Evolutionary conservation across 1,140 invertebrate genomes (phyloP), one percentile per base, ranked within the genome.

Genomic region (Cheumatopsyche charites): DNA sequence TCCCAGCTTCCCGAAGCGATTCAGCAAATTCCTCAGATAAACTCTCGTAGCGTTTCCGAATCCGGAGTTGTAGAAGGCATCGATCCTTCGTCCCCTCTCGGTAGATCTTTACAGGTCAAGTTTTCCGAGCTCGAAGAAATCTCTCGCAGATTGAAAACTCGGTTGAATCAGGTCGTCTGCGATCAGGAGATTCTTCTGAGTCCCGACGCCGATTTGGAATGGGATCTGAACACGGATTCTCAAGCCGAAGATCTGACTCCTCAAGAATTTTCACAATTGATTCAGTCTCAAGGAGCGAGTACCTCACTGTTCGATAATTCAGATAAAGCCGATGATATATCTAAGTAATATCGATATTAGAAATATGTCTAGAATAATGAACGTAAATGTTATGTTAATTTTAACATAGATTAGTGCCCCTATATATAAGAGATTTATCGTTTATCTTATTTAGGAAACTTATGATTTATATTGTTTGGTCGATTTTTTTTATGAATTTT

Each of bases 101-200:
- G 83, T 1, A 79, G 82, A 9, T 84, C 83, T 0, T 82, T 85
- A 26, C 78, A 82, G 76, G 82, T 83, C 69, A 85, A 85, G 72
- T 85, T 83, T 72, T 79, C 82, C 58, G 83, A 85, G 77, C 77
- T 85, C 1, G 83, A 85, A 73, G 83, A 84, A 76, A 84, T 85
- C 9, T 79, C 84, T 12, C 83, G 83, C 71, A 82, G 82, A 75
- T 76, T 85, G 0, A 85, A 85, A 68, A 82, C 83, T 4, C 80
- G 83, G 7, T 77, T 85, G 11, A 84, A 85, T 73, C 82, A 83
- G 61, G 83, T 85, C 11, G 82, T 85, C 36, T 75, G 83, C 62
- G 83, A 84, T 62, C 82, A 82, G 71, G 83, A 85, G 62, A 84
- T 84, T 49, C 77, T 84, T 5, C 73, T 84, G 4, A 85, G 83